Percentiles rank a stretch among this genome's conserved stretches.
Conservation (phyloP, 1,140 invertebrate species). For the Heliconius eleuchia region DNA sequence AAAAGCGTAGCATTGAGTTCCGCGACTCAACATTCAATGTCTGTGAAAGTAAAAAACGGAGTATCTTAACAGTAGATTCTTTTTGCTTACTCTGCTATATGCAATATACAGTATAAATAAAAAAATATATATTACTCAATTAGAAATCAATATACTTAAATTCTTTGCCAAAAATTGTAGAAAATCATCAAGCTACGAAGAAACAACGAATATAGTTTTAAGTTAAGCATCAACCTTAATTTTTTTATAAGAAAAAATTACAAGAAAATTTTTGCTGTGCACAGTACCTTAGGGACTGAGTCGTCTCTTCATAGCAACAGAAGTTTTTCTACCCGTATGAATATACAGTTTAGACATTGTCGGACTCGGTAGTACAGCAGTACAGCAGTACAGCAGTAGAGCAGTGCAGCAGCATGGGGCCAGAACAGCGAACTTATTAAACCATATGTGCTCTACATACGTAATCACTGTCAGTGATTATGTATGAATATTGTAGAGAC, state of each 20-base stretch:
- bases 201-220: too few species aligned
- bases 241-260: too few species aligned
- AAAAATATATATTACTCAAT: too few species aligned
- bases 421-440: slow-evolving; percentile 26
- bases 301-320: slow-evolving; percentile 34
- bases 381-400: neutral
- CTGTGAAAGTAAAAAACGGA: neutral
- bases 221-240: too few species aligned
- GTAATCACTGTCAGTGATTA: slow-evolving; percentile 9
- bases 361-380: neutral
- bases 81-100: neutral
- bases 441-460: slow-evolving; percentile 27
- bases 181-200: neutral
- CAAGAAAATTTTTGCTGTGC: neutral
- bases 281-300: slow-evolving; percentile 9
- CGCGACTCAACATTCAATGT: too few species aligned
- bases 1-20: too few species aligned
- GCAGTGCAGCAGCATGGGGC: too few species aligned
- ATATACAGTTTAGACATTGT: slow-evolving; percentile 41
- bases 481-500: neutral
- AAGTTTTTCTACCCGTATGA: slow-evolving; percentile 38
- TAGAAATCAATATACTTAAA: neutral
- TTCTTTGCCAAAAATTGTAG: neutral
- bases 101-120: too few species aligned
- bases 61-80: neutral